Base-by-base conservation (phyloP, 1,140 invertebrate species). In the Druon quercuslanigerum region DNA sequence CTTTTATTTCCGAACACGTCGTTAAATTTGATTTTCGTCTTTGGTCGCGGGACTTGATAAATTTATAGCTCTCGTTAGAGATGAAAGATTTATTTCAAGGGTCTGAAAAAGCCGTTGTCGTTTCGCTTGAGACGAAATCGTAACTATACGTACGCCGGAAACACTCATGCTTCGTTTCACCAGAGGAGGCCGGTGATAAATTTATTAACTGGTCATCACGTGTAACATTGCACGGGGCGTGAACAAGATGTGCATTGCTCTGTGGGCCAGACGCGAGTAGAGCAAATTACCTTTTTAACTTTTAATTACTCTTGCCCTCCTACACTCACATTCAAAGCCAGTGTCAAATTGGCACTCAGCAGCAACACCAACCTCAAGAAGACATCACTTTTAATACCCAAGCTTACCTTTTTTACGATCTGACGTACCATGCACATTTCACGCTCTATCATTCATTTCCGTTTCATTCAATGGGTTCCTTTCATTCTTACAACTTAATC, bases 371-470 rank as follows among this genome's bases (percentile, higher is more conserved):
- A 66, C 25, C 25, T 33, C 13, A 66, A 66, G 33, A 66, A 66
- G 60, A 66, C 60, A 33, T 66, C 60, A 66, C 33, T 66, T 66
- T 66, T 66, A 66, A 66, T 66, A 66, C 60, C 60, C 60, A 66
- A 20, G 40, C 40, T 66, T 46, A 57, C 60, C 33, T 66, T 40
- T 40, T 66, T 19, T 56, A 66, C 9, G 33, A 66, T 40, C 25
- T n/a, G 60, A 66, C 14, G 60, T 13, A 8, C 25, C 16, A 66
- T 46, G 40, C 7, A 66, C 60, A 25, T 40, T 66, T 66, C 60
- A 66, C 60, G 60, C 60, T 1, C 25, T 66, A 66, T 66, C 60
- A 66, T 66, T 66, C 25, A 66, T 66, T 66, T 14, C 60, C 9
- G 25, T 66, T 66, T 40, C 33, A 66, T 66, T 46, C 14, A 46